Evolutionary conservation across 2,113 vertebrate species (phyloP).

Genomic region (Amphiprion percula): DNA sequence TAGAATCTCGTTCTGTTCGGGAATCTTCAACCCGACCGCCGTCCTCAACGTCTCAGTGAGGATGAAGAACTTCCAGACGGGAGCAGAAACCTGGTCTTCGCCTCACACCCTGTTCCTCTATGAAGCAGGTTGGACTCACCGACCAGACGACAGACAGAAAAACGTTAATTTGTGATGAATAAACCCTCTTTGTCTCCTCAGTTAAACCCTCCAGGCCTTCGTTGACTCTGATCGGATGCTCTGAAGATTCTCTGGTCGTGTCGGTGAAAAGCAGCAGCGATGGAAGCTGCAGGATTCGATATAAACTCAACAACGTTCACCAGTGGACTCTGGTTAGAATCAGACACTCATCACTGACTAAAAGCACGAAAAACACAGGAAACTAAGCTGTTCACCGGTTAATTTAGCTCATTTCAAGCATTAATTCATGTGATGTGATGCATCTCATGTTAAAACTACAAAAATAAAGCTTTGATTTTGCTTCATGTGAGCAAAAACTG

Average conservation of each 20-base stretch:
- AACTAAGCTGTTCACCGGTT: too few species aligned
- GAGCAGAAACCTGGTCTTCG: constrained; percentile 39
- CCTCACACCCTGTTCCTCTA: not conserved
- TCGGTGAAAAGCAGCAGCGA: constrained; percentile 20
- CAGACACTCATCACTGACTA: not conserved
- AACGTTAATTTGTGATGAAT: too few species aligned
- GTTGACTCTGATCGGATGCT: not conserved
- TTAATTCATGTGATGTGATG: too few species aligned
- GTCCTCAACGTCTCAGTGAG: constrained; percentile 25
- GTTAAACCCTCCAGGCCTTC: constrained; percentile 39
- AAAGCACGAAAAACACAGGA: not conserved
- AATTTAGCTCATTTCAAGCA: too few species aligned
- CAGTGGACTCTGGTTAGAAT: constrained; percentile 38
- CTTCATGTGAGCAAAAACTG: too few species aligned
- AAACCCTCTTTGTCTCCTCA: constrained; percentile 16
- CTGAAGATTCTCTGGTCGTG: constrained; percentile 31
- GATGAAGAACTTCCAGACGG: constrained; percentile 1
- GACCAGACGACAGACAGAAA: too few species aligned
- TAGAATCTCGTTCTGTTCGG: not conserved
- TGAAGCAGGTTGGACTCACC: not conserved
- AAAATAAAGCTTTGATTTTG: too few species aligned
- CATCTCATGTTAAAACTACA: too few species aligned
- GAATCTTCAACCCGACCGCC: not conserved
- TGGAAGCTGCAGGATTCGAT: constrained; percentile 43
- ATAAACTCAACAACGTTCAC: not conserved